Evolutionary conservation across 2,888 invertebrate genomes (phyloP).

Genomic region (Eupithecia tripunctaria): DNA sequence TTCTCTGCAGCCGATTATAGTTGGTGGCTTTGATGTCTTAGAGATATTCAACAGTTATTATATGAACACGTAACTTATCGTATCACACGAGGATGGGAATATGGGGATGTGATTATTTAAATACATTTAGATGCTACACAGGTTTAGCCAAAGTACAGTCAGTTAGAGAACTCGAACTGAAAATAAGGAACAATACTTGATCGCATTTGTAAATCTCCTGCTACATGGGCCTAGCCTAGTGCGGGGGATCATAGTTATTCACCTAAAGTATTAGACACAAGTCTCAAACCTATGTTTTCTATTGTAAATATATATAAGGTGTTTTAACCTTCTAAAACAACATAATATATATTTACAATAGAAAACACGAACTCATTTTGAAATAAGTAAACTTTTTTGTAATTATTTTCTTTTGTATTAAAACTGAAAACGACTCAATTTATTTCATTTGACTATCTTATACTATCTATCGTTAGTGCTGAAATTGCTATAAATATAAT

Average conservation of each 20-base stretch:
- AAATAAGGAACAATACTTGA: neutral
- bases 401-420: no score
- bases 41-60: slow-evolving; percentile 57
- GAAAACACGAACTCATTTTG: no score
- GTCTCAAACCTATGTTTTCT: no score
- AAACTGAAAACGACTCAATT: neutral
- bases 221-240: no score
- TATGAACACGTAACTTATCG: slow-evolving; percentile 72
- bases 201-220: no score
- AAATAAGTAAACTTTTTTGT: no score
- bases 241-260: no score
- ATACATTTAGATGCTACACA: slow-evolving; percentile 62
- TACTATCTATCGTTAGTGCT: neutral
- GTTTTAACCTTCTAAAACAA: no score
- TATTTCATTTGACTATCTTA: neutral
- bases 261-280: no score
- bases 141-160: slow-evolving; percentile 33
- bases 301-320: no score
- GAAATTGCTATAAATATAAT: neutral
- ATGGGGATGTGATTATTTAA: slow-evolving; percentile 61
- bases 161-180: neutral
- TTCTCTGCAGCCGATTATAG: slow-evolving; percentile 56
- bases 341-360: no score
- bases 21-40: slow-evolving; percentile 42
- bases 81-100: slow-evolving; percentile 67